Base-by-base conservation (phyloP, 1,140 invertebrate genomes). In the Neodiprion virginianus region DNA sequence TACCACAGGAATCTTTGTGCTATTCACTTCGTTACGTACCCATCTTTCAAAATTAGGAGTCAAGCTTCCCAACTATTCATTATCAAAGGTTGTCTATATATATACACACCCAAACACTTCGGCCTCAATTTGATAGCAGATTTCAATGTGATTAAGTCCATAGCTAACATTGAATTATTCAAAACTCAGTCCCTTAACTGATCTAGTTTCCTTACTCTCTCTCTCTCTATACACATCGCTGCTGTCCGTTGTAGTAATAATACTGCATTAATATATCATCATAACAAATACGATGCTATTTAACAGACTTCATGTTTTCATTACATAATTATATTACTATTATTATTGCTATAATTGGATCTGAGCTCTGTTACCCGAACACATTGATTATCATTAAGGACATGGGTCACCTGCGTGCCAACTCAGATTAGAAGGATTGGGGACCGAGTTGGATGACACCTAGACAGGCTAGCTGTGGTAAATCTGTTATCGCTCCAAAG, bases 1-100 rank as follows among this genome's bases (percentile, higher is more conserved):
- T 14, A 47, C 12, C 40, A 78, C 40, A 78, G 74, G 74, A 74
- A 79, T 72, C 28, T 78, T 71, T 23, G 23, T 75, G 69, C 75
- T 76, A 72, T 80, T 76, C 75, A 77, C 68, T 72, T 74, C 74
- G 75, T 76, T 77, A 79, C 79, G 75, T 83, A 81, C 82, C 83
- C 79, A 83, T 80, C 78, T 78, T 71, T 69, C 72, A 80, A 81
- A 83, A 79, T 81, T 83, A 84, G 83, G 80, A 85, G 84, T 82
- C 80, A 81, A 77, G 81, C 71, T 74, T 76, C 73, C 76, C 77
- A 80, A 76, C 77, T 79, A 76, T 75, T 78, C 76, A 75, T 11
- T 50, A 70, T 77, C 77, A 77, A 17, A 70, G 14, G 14, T 71
- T 71, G 68, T 79, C 69, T 74, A 23, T 73, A 8, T 61, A 12